Conservation (phyloP, 1,140 invertebrate species). For the Bemisia tabaci region DNA sequence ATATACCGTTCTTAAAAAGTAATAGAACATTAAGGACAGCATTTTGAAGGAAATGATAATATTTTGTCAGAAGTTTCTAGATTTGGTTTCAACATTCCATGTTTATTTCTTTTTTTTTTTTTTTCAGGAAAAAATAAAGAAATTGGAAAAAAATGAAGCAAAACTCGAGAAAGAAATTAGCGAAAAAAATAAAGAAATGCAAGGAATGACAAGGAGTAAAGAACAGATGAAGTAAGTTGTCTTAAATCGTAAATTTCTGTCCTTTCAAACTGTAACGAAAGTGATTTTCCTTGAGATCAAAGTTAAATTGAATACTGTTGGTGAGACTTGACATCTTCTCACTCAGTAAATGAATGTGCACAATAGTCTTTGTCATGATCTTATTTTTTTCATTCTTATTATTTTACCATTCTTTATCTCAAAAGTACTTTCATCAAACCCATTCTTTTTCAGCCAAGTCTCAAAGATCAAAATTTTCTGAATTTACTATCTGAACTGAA, state of each 20-base stretch:
- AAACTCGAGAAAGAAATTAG: neutral
- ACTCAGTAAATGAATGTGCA: neutral
- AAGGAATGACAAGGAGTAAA: neutral
- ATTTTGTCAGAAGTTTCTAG: too few relatives aligned
- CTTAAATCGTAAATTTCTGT: neutral
- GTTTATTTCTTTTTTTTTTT: neutral
- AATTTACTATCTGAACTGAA: too few relatives aligned
- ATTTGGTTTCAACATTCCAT: too few relatives aligned
- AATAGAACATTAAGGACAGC: neutral
- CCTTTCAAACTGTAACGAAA: neutral
- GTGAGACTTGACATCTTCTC: neutral
- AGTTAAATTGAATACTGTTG: neutral
- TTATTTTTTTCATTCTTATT: too few relatives aligned
- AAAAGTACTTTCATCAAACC: too few relatives aligned
- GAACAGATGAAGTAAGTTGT: neutral
- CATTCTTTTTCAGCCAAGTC: too few relatives aligned
- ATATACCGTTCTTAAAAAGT: neutral
- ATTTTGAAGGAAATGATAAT: neutral
- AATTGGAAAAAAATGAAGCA: neutral
- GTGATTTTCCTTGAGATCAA: neutral
- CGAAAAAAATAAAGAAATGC: neutral
- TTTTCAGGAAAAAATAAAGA: neutral
- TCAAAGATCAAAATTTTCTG: too few relatives aligned
- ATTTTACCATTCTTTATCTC: too few relatives aligned
- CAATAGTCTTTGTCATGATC: neutral